Percentiles rank a stretch among this genome's conserved stretches.
Evolutionary conservation across 2,888 invertebrate genomes (phyloP).

Genomic region (Drosophila anomalipes): DNA sequence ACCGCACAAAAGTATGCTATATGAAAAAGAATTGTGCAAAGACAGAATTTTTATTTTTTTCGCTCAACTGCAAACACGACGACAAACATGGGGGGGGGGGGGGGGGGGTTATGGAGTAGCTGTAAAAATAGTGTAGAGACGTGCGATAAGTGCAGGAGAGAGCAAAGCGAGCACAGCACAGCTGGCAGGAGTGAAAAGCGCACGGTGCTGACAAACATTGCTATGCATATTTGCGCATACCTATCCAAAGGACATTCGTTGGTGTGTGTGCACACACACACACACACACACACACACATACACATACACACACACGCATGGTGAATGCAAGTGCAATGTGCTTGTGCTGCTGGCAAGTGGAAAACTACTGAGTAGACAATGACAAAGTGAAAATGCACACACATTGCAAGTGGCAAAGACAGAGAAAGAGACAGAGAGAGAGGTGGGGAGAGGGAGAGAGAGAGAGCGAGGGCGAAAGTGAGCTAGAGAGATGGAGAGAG

Average conservation of each 20-base stretch:
- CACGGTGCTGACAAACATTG: constrained; percentile 36
- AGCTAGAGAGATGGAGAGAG: not conserved
- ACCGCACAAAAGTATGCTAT: constrained; percentile 63
- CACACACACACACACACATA: not conserved
- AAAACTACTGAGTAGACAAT: constrained; percentile 67
- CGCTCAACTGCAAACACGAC: constrained; percentile 42
- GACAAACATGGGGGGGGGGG: constrained; percentile 7
- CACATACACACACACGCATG: constrained; percentile 1
- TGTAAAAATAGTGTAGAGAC: constrained; percentile 65
- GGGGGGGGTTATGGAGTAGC: constrained; percentile 2
- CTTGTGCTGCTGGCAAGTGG: constrained; percentile 58
- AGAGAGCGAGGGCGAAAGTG: not conserved
- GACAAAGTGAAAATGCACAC: constrained; percentile 73
- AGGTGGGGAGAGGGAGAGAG: not conserved
- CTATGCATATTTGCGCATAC: constrained; percentile 22
- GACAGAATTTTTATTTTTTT: constrained; percentile 44
- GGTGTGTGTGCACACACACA: not conserved
- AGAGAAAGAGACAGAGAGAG: not conserved
- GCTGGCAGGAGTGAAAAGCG: constrained; percentile 34
- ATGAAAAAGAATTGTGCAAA: constrained; percentile 39
- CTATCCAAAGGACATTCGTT: constrained; percentile 4
- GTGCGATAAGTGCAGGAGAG: constrained; percentile 57
- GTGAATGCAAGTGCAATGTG: constrained; percentile 47
- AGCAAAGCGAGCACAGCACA: constrained; percentile 42
- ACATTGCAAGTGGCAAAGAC: constrained; percentile 35